Base-by-base conservation (phyloP, 2,113 vertebrate genomes). In the Phrynosoma platyrhinos region DNA sequence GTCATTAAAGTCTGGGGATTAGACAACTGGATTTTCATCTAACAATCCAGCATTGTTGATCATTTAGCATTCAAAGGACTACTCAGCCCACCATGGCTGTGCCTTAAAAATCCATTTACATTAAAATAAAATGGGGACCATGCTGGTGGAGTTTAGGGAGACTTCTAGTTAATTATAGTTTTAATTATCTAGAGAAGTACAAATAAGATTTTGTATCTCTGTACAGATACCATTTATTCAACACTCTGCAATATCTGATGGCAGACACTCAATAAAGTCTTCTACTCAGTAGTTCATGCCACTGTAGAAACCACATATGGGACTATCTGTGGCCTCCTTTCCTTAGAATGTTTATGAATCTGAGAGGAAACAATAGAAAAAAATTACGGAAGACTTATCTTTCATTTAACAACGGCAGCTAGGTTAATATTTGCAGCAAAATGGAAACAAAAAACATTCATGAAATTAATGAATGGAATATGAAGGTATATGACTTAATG, bases 171-270 rank as follows among this genome's bases (percentile, higher is more conserved):
- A 20, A 77, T 47, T 9, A n/a, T 20, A 13, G 16, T 30, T 85
- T 79, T 86, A 53, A 16, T 32, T 52, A 68, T 2, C 18, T 23
- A 47, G 36, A 14, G 20, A 20, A 10, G 36, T 92, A 66, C 9
- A n/a, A 13, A n/a, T 9, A 14, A 53, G 87, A 87, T 1, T 0
- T 47, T 25, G 14, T 16, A 36, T 6, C 42, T 42, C 52, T 13
- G 12, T 36, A n/a, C n/a, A 27, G 87, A 85, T 88, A 77, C 62
- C 80, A 90, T 81, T 93, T 91, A 42, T 23, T 18, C 36, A 42
- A 76, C 13, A 18, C 14, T 47, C 71, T n/a, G 12, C 3, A 16
- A 36, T 6, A 23, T 9, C 9, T 2, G 2, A 52, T 7, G 27
- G 58, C 36, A 62, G 9, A 58, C 14, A 58, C 52, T 66, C 27